Evolutionary conservation across 2,888 invertebrate genomes (phyloP).

Genomic region (Zootermopsis nevadensis): DNA sequence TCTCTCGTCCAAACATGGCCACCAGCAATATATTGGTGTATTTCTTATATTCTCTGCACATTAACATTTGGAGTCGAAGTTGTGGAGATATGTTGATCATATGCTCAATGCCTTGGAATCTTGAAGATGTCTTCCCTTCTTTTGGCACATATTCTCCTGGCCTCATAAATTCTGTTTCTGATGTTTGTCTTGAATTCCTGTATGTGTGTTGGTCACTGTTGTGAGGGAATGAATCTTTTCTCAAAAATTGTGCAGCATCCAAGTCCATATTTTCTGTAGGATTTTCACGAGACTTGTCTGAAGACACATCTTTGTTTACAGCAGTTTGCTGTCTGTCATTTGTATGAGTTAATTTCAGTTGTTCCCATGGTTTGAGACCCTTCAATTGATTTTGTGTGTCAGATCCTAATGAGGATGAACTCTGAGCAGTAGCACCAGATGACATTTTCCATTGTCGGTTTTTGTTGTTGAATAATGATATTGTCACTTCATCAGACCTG

Average conservation of each 20-base stretch:
- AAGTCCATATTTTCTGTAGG: background rate
- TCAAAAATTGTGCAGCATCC: background rate
- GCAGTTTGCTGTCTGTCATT: background rate
- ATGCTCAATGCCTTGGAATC: constrained; percentile 2
- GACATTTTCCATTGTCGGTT: background rate
- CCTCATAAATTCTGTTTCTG: background rate
- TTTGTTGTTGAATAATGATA: background rate
- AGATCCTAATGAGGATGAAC: background rate
- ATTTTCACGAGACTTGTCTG: constrained; percentile 17
- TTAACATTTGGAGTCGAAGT: constrained; percentile 50
- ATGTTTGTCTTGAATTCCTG: background rate
- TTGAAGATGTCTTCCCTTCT: background rate
- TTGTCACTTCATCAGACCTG: constrained; percentile 25
- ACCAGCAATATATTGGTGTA: constrained; percentile 52
- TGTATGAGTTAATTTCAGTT: background rate
- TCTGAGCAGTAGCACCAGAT: background rate
- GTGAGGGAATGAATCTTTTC: background rate
- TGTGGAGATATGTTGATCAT: constrained; percentile 33
- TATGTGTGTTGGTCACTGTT: background rate
- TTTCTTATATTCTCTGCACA: constrained; percentile 52
- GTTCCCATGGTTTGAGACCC: background rate
- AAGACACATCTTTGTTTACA: background rate
- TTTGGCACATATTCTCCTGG: background rate
- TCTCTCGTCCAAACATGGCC: constrained; percentile 52
- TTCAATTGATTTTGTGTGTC: background rate